Percentiles rank a stretch among this genome's conserved stretches.
Conservation (phyloP, 92 coral and sea anemone genomes). For the Zoanthus sansibaricus region DNA sequence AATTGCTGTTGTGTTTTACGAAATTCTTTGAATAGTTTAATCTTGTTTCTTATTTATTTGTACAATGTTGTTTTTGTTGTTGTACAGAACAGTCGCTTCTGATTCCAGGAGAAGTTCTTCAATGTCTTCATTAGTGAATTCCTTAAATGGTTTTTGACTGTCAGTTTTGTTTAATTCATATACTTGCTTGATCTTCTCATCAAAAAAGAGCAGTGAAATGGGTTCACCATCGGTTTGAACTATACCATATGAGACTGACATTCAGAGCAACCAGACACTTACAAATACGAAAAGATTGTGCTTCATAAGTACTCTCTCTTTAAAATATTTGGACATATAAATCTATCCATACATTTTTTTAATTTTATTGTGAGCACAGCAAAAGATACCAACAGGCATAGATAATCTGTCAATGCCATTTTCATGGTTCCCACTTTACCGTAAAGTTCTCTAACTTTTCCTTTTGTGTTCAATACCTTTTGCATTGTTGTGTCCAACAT, state of each 20-base stretch:
- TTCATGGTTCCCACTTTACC: no score
- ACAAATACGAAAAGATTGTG: no score
- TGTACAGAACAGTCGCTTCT: constrained; percentile 3
- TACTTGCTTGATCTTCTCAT: constrained; percentile 5
- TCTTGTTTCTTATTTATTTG: not conserved
- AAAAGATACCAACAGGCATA: no score
- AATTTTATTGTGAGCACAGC: no score
- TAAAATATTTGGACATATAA: no score
- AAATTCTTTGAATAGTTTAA: constrained; percentile 1
- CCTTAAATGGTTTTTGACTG: not conserved
- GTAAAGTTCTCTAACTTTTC: no score
- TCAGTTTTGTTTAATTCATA: constrained; percentile 1
- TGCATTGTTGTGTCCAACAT: no score
- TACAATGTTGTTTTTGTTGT: not conserved
- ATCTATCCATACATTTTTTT: no score
- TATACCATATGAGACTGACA: not conserved
- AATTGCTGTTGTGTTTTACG: not conserved
- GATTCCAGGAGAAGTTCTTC: constrained; percentile 7
- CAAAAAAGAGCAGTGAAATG: not conserved
- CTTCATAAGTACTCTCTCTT: no score
- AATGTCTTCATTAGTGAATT: constrained; percentile 5
- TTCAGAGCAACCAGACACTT: no score
- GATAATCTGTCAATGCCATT: no score
- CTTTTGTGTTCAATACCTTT: no score
- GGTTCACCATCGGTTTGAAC: constrained; percentile 4